Conservation (phyloP, 2,888 invertebrate species). For the Lucinisca nassula region DNA sequence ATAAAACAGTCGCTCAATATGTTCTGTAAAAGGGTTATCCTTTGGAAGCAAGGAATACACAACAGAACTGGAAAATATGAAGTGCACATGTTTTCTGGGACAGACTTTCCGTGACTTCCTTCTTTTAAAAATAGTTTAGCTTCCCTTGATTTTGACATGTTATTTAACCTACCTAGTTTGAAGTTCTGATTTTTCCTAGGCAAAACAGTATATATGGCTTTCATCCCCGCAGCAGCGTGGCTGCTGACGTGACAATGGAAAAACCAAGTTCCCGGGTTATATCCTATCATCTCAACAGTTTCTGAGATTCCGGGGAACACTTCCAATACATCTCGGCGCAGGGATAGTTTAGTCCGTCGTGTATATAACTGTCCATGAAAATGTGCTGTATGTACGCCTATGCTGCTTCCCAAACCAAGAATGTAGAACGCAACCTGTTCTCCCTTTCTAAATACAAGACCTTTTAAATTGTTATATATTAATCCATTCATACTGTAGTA, state of each 20-base stretch:
- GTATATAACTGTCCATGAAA: conserved; percentile 71
- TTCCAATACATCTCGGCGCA: conserved; percentile 66
- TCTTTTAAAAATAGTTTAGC: no score
- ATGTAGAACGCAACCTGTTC: conserved; percentile 73
- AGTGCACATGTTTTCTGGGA: no score
- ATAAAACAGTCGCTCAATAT: no score
- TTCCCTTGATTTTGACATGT: no score
- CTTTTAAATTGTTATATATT: conserved; percentile 67
- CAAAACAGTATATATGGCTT: conserved; percentile 59
- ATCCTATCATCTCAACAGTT: conserved; percentile 67
- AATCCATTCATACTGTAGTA: conserved; percentile 69
- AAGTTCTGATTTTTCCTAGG: not conserved
- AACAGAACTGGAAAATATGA: no score
- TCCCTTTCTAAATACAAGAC: conserved; percentile 63
- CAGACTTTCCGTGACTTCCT: no score
- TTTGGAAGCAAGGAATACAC: no score
- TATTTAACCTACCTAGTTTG: not conserved
- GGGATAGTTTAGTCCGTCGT: conserved; percentile 29
- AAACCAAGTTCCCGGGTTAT: conserved; percentile 73
- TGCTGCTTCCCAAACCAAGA: conserved; percentile 60
- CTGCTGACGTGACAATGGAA: conserved; percentile 70
- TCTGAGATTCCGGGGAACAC: conserved; percentile 68
- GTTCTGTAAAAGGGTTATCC: no score
- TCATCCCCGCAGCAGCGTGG: conserved; percentile 68
- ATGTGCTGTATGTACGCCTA: conserved; percentile 68